Percentiles rank a stretch among this genome's conserved stretches.
Evolutionary conservation across 1,140 invertebrate genomes (phyloP).

Genomic region (Yoshiicerus persimilis): DNA sequence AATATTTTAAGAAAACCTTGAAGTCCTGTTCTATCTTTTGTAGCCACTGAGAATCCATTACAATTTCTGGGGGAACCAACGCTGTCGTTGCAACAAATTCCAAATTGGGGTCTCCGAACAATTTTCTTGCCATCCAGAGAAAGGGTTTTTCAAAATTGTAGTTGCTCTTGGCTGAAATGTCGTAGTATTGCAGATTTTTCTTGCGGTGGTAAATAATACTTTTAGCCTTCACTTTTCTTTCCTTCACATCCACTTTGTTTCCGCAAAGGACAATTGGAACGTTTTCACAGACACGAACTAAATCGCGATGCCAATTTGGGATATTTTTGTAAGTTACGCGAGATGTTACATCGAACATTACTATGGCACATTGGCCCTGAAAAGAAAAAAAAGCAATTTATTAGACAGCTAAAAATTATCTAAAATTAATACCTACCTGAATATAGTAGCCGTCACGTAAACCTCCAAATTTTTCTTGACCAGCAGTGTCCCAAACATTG

Average conservation of each 20-base stretch:
- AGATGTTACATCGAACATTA: slow-evolving; percentile 99
- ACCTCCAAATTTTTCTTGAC: slow-evolving; percentile 99
- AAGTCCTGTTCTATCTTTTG: background rate
- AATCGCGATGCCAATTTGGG: slow-evolving; percentile 98
- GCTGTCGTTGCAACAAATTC: slow-evolving; percentile 99
- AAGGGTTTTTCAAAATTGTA: slow-evolving; percentile 99
- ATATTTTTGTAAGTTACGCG: slow-evolving; percentile 99
- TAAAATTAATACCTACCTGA: slow-evolving; percentile 47
- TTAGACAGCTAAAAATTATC: background rate
- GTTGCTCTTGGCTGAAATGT: slow-evolving; percentile 99
- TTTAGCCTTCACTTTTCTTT: slow-evolving; percentile 99
- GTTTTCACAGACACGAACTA: slow-evolving; percentile 97
- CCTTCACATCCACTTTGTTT: slow-evolving; percentile 96
- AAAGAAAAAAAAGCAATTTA: slow-evolving; percentile 7
- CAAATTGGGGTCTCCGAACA: slow-evolving; percentile 97
- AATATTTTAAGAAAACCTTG: background rate
- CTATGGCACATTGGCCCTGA: slow-evolving; percentile 92
- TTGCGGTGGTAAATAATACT: slow-evolving; percentile 99
- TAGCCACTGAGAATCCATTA: slow-evolving; percentile 72
- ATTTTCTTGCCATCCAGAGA: slow-evolving; percentile 94
- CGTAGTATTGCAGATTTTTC: slow-evolving; percentile 99
- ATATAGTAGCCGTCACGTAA: slow-evolving; percentile 98
- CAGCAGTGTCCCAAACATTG: slow-evolving; percentile 99
- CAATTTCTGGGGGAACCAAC: slow-evolving; percentile 93
- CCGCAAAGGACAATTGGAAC: slow-evolving; percentile 98